Base-by-base conservation (phyloP, 2,113 vertebrate genomes). In the Cheirogaleus medius region DNA sequence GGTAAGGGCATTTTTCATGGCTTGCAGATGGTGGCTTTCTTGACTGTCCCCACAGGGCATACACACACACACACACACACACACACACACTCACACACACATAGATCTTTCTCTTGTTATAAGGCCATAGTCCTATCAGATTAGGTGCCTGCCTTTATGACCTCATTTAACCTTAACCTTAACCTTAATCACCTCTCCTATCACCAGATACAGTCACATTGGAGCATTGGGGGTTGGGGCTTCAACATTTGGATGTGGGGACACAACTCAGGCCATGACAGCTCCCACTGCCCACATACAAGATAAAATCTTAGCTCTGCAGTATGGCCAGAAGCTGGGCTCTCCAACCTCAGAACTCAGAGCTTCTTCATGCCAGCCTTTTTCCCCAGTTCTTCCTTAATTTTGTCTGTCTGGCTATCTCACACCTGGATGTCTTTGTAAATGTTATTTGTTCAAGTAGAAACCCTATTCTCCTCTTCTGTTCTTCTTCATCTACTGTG, bases 281-380 rank as follows among this genome's bases (percentile, higher is more conserved):
- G 29, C 4, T n/a, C 23, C 37, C 17, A 71, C 18, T 32, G 17
- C 10, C 12, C 49, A 58, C 0, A 1, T n/a, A 15, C 25, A 92
- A 74, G 12, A 69, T 25, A n/a, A 37, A 39, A 25, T 21, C 27
- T 49, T 54, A 37, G 37, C 21, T 32, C 2, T 34, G 89, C 5
- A 0, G 32, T 25, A 17, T 81, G 42, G 5, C 23, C 14, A 17
- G 13, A 54, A 39, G 3, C 34, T 0, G 6, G 8, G 2, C 25
- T 78, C 39, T 73, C 5, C 21, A 37, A 8, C 4, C n/a, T 82
- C 58, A 73, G 44, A 49, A 39, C n/a, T 49, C 47, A 39, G 68
- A 37, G n/a, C n/a, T 68, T 73, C 42, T 42, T 89, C 27, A 64
- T 0, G 5, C 12, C 14, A 1, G 23, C 1, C 14, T 47, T 47